Percentiles rank a stretch among this genome's conserved stretches.
Conservation (phyloP, 2,888 invertebrate genomes). For the Brachynemurus nebulosus region DNA sequence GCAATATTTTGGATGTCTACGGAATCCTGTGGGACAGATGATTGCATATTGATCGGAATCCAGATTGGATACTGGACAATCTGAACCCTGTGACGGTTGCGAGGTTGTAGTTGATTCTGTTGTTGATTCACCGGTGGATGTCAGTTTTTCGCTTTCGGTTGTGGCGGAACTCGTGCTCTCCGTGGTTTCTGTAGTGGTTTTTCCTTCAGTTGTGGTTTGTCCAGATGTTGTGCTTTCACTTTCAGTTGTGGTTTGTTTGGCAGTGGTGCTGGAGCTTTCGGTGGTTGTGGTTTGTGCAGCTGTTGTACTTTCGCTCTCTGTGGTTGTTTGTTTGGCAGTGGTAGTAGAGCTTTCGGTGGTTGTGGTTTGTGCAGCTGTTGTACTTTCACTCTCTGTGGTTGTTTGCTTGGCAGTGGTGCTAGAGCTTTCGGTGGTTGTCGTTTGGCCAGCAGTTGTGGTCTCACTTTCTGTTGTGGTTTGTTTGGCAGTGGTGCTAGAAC, state of each 20-base stretch:
- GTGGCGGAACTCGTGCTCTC: slow-evolving; percentile 8
- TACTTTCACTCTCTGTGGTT: slow-evolving; percentile 14
- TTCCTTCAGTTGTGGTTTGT: slow-evolving; percentile 2
- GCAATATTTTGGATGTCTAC: slow-evolving; percentile 68
- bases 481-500: slow-evolving; percentile 18
- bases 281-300: slow-evolving; percentile 13
- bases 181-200: slow-evolving; percentile 10
- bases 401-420: slow-evolving; percentile 14
- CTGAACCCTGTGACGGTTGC: slow-evolving; percentile 15
- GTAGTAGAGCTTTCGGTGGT: slow-evolving; percentile 18
- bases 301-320: slow-evolving; percentile 14
- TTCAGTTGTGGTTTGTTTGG: slow-evolving; percentile 13
- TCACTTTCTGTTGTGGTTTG: slow-evolving; percentile 7
- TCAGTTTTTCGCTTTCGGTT: slow-evolving; percentile 4
- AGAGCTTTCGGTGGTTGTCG: slow-evolving; percentile 13
- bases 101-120: slow-evolving; percentile 19
- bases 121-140: slow-evolving; percentile 6
- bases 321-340: slow-evolving; percentile 5
- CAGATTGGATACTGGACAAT: slow-evolving; percentile 39
- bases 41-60: slow-evolving; percentile 56
- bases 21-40: slow-evolving; percentile 72
- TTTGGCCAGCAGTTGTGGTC: slow-evolving; percentile 7
- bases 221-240: neutral
- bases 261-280: slow-evolving; percentile 16
- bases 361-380: slow-evolving; percentile 16